phyloP scores from a whole-genome alignment of 2,113 vertebrate species.

The Dasyornis broadbenti region DNA sequence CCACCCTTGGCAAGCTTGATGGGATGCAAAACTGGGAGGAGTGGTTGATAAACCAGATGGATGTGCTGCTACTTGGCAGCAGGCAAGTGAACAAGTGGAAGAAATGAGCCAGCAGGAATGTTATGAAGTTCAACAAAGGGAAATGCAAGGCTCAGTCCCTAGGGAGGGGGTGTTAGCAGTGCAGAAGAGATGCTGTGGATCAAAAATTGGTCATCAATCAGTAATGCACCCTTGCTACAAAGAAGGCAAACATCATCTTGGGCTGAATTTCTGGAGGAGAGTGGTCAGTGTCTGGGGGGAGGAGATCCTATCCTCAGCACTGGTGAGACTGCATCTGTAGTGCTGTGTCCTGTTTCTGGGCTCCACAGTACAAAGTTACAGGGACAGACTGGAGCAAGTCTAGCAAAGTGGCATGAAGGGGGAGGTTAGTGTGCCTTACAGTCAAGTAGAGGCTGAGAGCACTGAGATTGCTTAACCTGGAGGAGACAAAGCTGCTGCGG shows the following conservation, averaged over 20 bases:
- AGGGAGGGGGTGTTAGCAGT: accelerated
- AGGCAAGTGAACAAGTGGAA: neutral
- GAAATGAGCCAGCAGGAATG: neutral
- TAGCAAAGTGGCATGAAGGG: neutral
- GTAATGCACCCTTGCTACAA: neutral
- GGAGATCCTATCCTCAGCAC: neutral
- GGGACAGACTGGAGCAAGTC: neutral
- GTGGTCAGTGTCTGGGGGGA: neutral
- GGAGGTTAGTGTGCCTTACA: neutral
- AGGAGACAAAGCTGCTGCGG: neutral
- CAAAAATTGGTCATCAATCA: neutral
- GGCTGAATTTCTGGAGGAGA: neutral
- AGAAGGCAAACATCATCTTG: neutral
- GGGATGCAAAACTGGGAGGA: neutral
- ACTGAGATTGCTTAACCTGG: neutral
- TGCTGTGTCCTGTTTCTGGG: neutral
- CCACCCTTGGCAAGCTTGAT: neutral
- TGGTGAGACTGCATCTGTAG: neutral
- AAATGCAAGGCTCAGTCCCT: neutral
- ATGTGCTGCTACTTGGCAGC: accelerated
- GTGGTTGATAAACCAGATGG: neutral
- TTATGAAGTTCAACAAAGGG: neutral
- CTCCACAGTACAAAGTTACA: neutral
- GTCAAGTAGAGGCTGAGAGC: neutral
- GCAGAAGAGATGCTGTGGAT: neutral